Conservation (phyloP, 2,888 invertebrate species). For the Spodoptera exigua region DNA sequence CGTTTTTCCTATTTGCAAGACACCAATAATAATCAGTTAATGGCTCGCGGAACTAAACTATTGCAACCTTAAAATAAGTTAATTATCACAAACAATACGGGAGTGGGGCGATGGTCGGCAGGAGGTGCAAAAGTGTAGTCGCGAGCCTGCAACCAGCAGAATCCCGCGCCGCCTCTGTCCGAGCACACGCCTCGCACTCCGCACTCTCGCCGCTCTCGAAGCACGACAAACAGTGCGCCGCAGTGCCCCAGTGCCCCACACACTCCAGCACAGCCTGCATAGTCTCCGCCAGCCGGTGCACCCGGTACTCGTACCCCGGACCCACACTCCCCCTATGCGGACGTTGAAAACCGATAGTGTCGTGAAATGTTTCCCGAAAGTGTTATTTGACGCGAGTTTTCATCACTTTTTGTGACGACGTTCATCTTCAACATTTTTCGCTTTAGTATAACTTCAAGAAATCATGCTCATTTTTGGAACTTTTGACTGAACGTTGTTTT, state of each 20-base stretch:
- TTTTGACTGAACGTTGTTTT: slow-evolving; percentile 62
- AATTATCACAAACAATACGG: slow-evolving; percentile 76
- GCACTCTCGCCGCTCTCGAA: slow-evolving; percentile 15
- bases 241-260: slow-evolving; percentile 24
- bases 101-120: slow-evolving; percentile 72
- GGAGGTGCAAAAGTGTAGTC: slow-evolving; percentile 74
- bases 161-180: slow-evolving; percentile 65
- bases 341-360: slow-evolving; percentile 73
- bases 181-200: slow-evolving; percentile 68
- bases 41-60: slow-evolving; percentile 65
- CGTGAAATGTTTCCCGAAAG: slow-evolving; percentile 79
- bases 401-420: slow-evolving; percentile 70
- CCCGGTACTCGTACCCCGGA: slow-evolving; percentile 17
- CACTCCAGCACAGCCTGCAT: no score
- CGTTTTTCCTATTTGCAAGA: slow-evolving; percentile 57
- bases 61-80: slow-evolving; percentile 71
- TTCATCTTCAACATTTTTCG: slow-evolving; percentile 52
- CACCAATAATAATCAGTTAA: slow-evolving; percentile 52
- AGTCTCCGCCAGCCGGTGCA: no score
- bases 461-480: slow-evolving; percentile 71
- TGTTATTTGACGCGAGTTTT: slow-evolving; percentile 78
- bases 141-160: slow-evolving; percentile 67
- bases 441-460: slow-evolving; percentile 39
- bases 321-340: slow-evolving; percentile 66
- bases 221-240: slow-evolving; percentile 33